phyloP scores from a whole-genome alignment of 2,888 invertebrate species.

The Thecocarcelia acutangulata region DNA sequence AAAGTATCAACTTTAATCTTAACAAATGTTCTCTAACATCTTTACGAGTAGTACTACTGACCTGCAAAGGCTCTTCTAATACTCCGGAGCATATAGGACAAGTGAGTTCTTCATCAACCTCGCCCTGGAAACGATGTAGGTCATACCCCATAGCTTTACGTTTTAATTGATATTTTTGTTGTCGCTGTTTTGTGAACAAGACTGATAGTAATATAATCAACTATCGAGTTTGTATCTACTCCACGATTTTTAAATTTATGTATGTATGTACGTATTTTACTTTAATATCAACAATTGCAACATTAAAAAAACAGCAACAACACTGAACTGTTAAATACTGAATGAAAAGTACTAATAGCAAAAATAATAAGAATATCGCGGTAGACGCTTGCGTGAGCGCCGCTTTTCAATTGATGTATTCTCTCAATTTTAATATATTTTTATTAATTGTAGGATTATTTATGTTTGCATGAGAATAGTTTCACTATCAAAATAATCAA shows the following conservation, averaged over 20 bases:
- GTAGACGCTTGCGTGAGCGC: constrained; percentile 62
- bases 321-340: neutral
- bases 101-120: constrained; percentile 97
- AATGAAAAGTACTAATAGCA: constrained; percentile 35
- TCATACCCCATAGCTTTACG: constrained; percentile 93
- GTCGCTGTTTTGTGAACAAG: neutral
- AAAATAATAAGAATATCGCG: constrained; percentile 32
- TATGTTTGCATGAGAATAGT: constrained; percentile 30
- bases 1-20: neutral
- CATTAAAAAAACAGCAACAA: constrained; percentile 23
- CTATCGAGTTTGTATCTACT: neutral
- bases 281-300: constrained; percentile 24
- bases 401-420: constrained; percentile 29
- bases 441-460: constrained; percentile 6
- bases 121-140: constrained; percentile 95
- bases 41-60: constrained; percentile 81
- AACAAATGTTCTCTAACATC: neutral
- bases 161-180: constrained; percentile 21
- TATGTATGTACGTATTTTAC: constrained; percentile 7
- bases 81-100: constrained; percentile 98
- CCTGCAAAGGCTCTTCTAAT: constrained; percentile 96
- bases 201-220: too few relatives aligned
- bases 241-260: constrained; percentile 18
- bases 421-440: neutral
- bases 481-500: constrained; percentile 55